Evolutionary conservation across 1,140 invertebrate genomes (phyloP).

Genomic region (Drosophila gunungcola): DNA sequence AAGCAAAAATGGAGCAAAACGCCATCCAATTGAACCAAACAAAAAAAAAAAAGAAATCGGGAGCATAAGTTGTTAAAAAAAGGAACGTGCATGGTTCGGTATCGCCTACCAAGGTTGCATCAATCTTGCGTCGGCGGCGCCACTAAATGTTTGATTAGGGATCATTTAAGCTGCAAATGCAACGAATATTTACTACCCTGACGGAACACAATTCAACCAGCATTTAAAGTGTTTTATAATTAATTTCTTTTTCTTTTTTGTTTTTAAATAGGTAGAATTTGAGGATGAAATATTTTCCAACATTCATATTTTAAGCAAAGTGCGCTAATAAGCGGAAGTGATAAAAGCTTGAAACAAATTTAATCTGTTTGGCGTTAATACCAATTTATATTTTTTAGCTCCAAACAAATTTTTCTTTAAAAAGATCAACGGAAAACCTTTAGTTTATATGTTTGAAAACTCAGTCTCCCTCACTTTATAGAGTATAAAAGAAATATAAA

Average conservation of each 20-base stretch:
- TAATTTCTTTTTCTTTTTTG: too few species aligned
- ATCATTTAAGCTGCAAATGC: neutral
- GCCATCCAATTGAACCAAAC: conserved; percentile 55
- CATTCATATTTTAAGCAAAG: too few species aligned
- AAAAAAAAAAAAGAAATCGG: conserved; percentile 11
- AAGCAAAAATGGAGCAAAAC: conserved; percentile 54
- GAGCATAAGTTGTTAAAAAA: neutral
- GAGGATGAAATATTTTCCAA: too few species aligned
- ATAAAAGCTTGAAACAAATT: too few species aligned
- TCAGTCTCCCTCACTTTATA: neutral
- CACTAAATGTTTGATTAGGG: conserved; percentile 75
- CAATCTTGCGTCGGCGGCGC: conserved; percentile 73
- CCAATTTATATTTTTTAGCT: too few species aligned
- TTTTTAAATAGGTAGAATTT: too few species aligned
- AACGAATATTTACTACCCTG: conserved; percentile 5
- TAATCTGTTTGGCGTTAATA: too few species aligned
- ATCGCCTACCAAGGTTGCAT: conserved; percentile 70
- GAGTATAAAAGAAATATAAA: neutral
- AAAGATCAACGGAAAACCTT: neutral
- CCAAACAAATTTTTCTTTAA: too few species aligned
- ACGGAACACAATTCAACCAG: too few species aligned
- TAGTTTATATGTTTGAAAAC: neutral
- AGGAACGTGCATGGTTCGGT: conserved; percentile 7
- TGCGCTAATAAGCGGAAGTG: too few species aligned
- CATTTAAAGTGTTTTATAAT: too few species aligned